Evolutionary conservation across 2,113 vertebrate species (phyloP), one percentile per base, ranked within the genome.

Genomic region (Cottus gobio): DNA sequence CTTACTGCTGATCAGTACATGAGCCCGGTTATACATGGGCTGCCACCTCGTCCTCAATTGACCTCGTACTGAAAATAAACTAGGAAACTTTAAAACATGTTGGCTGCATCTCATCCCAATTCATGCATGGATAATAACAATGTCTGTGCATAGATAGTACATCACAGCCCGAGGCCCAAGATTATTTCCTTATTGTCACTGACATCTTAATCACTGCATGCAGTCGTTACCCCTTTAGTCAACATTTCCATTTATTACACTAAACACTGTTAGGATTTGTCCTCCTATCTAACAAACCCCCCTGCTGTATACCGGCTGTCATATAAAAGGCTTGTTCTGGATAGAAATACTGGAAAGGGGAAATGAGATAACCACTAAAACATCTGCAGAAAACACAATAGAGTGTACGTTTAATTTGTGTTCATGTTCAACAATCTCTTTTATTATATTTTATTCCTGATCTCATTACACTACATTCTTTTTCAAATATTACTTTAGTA

Each of bases 201-300:
- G 22, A 75, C 82, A 54, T 79, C 67, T 65, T 79, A 73, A 65
- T 80, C 26, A 83, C 58, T 73, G 26, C 7, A 71, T 57, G 44
- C 36, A 77, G 7, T 37, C 4, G 46, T 63, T 13, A 10, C 5
- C 36, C 71, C 26, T 24, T 4, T 0, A 60, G 30, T 71, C 11
- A 71, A 16, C 31, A 15, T 34, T 48, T 63, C 12, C 12, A n/a
- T 79, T 64, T 71, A 26, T 56, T 50, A 6, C 12, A 64, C 15
- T 73, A 28, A 75, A 64, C 18, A 13, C 20, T 26, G 12, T 58
- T n/a, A 6, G 4, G 3, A 65, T 72, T 57, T 84, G 30, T 77
- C 15, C n/a, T 71, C 18, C 46, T 34, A 61, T 56, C 62, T 78
- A 4, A 36, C 5, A 63, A n/a, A n/a, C 8, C 16, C 37, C 42